These are phyloP conservation scores for Pararge aegeria DNA, from an alignment of 1,140 invertebrate genomes.

Conservation along the genomic window DNA sequence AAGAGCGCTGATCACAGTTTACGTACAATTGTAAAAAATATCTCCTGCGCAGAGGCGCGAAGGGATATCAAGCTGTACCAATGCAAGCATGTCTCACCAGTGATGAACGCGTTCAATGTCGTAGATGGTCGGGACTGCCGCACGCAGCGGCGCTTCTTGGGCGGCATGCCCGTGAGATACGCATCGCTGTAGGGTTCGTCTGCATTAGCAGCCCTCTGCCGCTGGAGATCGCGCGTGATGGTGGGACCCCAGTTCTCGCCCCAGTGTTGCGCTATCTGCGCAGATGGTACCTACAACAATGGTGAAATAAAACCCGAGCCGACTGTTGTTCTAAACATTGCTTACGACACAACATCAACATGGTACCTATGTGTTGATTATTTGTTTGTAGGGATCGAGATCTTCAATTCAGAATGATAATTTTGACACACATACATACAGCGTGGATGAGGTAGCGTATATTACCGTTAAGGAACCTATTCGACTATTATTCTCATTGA, in stretches of 20 bases:
- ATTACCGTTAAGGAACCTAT: no score
- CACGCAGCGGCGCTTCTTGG: constrained; percentile 55
- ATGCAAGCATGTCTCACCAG: constrained; percentile 27
- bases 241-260: constrained; percentile 54
- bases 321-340: constrained; percentile 2
- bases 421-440: no score
- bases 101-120: constrained; percentile 43
- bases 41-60: no score
- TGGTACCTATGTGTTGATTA: not conserved
- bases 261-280: constrained; percentile 50
- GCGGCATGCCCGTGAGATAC: constrained; percentile 60
- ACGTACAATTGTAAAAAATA: no score
- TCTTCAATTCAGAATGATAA: no score
- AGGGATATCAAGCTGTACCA: not conserved
- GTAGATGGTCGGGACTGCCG: constrained; percentile 43
- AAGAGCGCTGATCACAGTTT: no score
- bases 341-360: constrained; percentile 10
- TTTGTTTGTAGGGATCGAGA: no score
- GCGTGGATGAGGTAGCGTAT: no score
- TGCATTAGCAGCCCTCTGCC: constrained; percentile 22
- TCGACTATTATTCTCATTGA: no score
- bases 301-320: constrained; percentile 22
- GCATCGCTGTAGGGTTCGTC: constrained; percentile 58
- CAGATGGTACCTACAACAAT: constrained; percentile 42
- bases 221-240: constrained; percentile 41